phyloP scores from a whole-genome alignment of 2,113 vertebrate species.

The Eidolon helvum region DNA sequence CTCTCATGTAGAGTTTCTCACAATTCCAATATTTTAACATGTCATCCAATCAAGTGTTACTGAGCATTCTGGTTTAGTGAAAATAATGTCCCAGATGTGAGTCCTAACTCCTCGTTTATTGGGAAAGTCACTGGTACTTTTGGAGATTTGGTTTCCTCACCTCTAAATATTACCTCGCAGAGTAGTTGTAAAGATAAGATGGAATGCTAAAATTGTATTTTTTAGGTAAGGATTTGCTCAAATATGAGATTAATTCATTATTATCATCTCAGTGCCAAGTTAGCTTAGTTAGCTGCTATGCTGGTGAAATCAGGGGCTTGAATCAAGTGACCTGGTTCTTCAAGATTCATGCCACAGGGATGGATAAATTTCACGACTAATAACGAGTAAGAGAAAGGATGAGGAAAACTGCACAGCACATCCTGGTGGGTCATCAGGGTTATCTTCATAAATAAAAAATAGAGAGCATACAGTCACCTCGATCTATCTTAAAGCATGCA shows the following conservation, averaged over 20 bases:
- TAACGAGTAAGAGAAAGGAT: not conserved
- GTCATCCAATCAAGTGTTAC: not conserved
- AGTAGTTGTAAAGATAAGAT: not conserved
- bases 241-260: not conserved
- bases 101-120: not conserved
- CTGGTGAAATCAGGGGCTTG: not conserved
- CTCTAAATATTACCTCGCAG: not conserved
- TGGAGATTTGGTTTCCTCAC: not conserved
- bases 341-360: not conserved
- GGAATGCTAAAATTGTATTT: not conserved
- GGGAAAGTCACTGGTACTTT: not conserved
- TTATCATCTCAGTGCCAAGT: not conserved
- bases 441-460: not conserved
- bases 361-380: slow-evolving; percentile 25
- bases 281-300: not conserved
- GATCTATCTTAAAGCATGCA: not conserved
- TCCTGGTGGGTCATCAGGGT: not conserved
- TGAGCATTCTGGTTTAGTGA: not conserved
- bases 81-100: not conserved
- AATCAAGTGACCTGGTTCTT: not conserved
- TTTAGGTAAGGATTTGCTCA: slow-evolving; percentile 22
- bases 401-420: not conserved
- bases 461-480: not conserved
- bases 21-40: not conserved
- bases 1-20: not conserved